These are phyloP conservation scores for Festucalex cinctus DNA, from an alignment of 2,113 vertebrate species.

Conservation along the genomic window DNA sequence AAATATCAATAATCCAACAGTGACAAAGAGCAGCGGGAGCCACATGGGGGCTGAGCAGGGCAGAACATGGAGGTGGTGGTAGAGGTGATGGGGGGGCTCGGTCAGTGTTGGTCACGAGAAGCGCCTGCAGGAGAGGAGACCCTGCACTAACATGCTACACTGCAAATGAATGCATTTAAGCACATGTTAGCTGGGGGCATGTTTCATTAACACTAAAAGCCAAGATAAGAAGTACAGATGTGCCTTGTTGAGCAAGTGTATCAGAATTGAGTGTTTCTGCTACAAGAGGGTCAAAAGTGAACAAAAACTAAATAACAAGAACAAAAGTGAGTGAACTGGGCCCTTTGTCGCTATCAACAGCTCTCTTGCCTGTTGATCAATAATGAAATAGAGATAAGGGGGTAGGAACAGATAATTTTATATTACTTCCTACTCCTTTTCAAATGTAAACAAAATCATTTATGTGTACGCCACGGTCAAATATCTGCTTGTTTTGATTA, in stretches of 20 bases:
- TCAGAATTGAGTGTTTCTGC: not conserved
- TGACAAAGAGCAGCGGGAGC: conserved; percentile 56
- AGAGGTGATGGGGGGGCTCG: conserved; percentile 14
- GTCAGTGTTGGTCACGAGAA: conserved; percentile 54
- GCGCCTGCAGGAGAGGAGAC: conserved; percentile 32
- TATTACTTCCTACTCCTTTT: too few relatives aligned
- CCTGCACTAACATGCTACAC: conserved; percentile 46
- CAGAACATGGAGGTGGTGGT: conserved; percentile 52
- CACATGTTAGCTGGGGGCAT: conserved; percentile 42
- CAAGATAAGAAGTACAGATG: conserved; percentile 35
- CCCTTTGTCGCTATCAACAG: too few relatives aligned
- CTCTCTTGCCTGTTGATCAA: too few relatives aligned
- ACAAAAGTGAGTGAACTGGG: too few relatives aligned
- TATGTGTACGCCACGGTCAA: too few relatives aligned
- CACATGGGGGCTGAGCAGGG: conserved; percentile 56
- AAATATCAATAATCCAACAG: conserved; percentile 63
- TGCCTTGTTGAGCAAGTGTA: conserved; percentile 22
- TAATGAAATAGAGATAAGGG: too few relatives aligned
- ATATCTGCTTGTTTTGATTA: too few relatives aligned
- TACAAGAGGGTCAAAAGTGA: too few relatives aligned
- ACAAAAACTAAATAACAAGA: too few relatives aligned
- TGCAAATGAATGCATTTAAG: conserved; percentile 27
- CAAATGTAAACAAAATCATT: too few relatives aligned
- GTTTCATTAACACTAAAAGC: conserved; percentile 41
- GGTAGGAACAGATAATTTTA: too few relatives aligned